These are phyloP conservation scores for Drosophila phalerata DNA, from an alignment of 2,888 invertebrate genomes.

Conservation along the genomic window DNA sequence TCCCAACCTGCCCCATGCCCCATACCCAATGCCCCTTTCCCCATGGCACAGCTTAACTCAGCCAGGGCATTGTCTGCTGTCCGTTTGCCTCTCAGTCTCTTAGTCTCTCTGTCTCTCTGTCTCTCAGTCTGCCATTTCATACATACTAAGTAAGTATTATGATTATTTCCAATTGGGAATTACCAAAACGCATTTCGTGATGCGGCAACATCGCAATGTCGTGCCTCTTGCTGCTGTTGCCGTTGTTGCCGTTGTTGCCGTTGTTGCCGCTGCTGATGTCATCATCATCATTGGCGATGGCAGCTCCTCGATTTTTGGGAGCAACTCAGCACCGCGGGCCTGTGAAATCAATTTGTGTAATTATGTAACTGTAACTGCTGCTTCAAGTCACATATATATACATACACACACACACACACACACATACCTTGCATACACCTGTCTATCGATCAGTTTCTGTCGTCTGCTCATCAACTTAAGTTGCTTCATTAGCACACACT, in stretches of 20 bases:
- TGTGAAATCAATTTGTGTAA: constrained; percentile 75
- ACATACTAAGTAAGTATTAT: constrained; percentile 49
- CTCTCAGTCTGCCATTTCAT: constrained; percentile 15
- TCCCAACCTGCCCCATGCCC: background rate
- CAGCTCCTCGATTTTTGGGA: constrained; percentile 55
- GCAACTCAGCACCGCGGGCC: constrained; percentile 65
- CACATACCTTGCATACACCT: constrained; percentile 13
- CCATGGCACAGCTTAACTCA: background rate
- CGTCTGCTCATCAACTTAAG: constrained; percentile 28
- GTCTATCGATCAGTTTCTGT: constrained; percentile 46
- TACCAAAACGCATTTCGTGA: constrained; percentile 78
- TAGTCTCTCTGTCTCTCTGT: no score
- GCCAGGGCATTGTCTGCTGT: constrained; percentile 43
- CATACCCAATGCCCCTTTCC: background rate
- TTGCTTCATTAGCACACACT: constrained; percentile 46
- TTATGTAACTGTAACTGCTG: constrained; percentile 75
- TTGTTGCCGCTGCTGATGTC: constrained; percentile 44
- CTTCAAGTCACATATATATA: constrained; percentile 23
- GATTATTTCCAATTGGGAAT: constrained; percentile 67
- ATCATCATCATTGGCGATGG: constrained; percentile 50
- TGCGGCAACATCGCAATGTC: constrained; percentile 47
- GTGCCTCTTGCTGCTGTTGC: constrained; percentile 30
- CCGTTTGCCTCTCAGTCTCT: background rate
- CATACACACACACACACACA: constrained; percentile 7
- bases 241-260: constrained; percentile 1